Base-by-base conservation (phyloP, 1,140 invertebrate species). In the Cherax quadricarinatus region DNA sequence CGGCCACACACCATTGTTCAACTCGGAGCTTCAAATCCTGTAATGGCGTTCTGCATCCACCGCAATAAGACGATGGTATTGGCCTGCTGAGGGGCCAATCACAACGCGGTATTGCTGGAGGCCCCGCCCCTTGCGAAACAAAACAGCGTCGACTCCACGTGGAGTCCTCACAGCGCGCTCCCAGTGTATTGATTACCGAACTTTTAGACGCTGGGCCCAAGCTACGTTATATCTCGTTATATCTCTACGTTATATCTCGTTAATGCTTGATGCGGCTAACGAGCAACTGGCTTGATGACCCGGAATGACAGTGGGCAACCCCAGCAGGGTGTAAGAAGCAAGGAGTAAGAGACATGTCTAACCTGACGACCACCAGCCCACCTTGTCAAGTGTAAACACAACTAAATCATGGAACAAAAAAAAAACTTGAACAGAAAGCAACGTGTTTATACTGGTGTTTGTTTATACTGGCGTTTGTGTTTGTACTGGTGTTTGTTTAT, bases 21-120 rank as follows among this genome's bases (percentile, higher is more conserved):
- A 85, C 88, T 90, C 88, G 51, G 88, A 90, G 80, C 88, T 90
- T 90, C 88, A 90, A 90, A 90, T 90, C 88, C 88, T 79, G 88
- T 90, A 90, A 90, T 90, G 88, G 88, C 88, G 88, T 90, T 75
- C 88, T 90, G 88, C 88, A 90, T 84, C 88, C 88, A 88, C 81
- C 60, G 30, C 81, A 83, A 90, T 82, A 85, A 53, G 49, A 24
- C 62, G 18, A 62, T 18, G 10, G 41, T 49, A 85, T 90, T 90
- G 88, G 88, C 70, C 41, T 24, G 21, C 48, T 4, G 3, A 66
- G 16, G 51, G 30, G 48, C 88, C 88, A 90, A 90, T 90, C 81
- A 60, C 9, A 4, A 51, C 62, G 62, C 82, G 60, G 81, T 51
- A 85, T 57, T 51, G n/a, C 79, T 18, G 0, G 3, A 49, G 4